Percentiles rank a stretch among this genome's conserved stretches.
Conservation (phyloP, 2,113 vertebrate species). For the Platycercus adscitus region DNA sequence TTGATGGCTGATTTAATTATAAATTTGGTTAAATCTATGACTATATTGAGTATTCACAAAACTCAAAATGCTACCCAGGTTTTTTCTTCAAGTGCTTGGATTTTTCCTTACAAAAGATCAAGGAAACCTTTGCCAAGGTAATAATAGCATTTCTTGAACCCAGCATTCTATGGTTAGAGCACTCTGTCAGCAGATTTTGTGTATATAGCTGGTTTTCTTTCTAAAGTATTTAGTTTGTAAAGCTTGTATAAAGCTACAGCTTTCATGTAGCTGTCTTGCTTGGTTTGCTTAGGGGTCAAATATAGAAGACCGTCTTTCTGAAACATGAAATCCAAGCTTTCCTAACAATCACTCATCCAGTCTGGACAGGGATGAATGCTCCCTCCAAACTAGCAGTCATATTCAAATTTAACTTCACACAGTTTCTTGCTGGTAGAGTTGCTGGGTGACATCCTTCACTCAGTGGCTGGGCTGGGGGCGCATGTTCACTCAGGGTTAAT, state of each 20-base stretch:
- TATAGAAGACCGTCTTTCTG: background rate
- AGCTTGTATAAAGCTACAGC: background rate
- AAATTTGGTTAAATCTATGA: background rate
- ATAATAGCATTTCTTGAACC: background rate
- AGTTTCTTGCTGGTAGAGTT: background rate
- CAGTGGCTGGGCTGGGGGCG: background rate
- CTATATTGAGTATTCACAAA: background rate
- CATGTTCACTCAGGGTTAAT: background rate
- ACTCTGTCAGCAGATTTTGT: background rate
- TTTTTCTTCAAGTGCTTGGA: background rate
- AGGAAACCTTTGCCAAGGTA: background rate
- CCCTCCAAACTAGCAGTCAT: background rate
- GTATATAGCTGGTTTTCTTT: background rate
- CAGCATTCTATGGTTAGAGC: background rate
- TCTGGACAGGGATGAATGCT: background rate
- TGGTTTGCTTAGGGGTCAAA: background rate
- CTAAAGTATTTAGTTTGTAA: background rate
- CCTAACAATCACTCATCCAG: background rate
- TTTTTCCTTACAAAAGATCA: background rate
- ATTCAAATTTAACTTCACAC: accelerated
- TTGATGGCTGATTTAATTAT: background rate
- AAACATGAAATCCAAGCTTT: background rate
- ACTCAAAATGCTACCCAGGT: background rate
- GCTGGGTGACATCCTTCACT: background rate
- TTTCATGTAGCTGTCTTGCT: background rate